Evolutionary conservation across 2,888 invertebrate genomes (phyloP), one percentile per base, ranked within the genome.

Genomic region (Caenorhabditis sp.): DNA sequence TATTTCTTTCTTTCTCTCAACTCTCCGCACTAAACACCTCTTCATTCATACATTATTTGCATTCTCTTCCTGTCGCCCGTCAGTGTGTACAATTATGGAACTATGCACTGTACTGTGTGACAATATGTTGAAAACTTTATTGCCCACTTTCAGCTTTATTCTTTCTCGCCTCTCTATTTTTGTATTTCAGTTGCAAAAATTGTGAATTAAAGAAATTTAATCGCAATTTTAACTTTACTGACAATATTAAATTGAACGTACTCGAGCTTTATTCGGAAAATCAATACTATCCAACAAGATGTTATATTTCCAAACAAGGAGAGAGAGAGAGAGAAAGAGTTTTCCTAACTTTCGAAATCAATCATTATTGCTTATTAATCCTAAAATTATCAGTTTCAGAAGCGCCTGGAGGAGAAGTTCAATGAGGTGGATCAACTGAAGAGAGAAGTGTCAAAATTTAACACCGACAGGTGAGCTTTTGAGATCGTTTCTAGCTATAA

Each of bases 381-480:
- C n/a, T n/a, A 53, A 30, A 9, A 3, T 8, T 30, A 32, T 30
- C n/a, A 9, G 22, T 82, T 85, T 52, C 77, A 85, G 85, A 83
- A 80, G 66, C 78, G 82, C 45, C 72, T 86, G 45, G 82, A 84
- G 61, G 84, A 85, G 26, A 74, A 80, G 37, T 65, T 81, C 32
- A 77, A 79, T 48, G 86, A 87, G 46, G 74, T 83, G 43, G 83
- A 85, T 17, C 56, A 77, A 22, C 72, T 85, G 13, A 81, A 80
- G 55, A 85, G 77, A 66, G 76, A 79, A 55, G 43, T 83, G 30
- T 68, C 46, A 35, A 72, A 72, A 53, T 27, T 53, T 22, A 65
- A 72, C 22, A 66, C 63, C 35, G 77, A 78, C 17, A 24, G 61
- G 75, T 75, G 41, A 68, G 62, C n/a, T n/a, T n/a, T n/a, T n/a